Percentiles rank a stretch among this genome's conserved stretches.
phyloP scores from a whole-genome alignment of 2,888 invertebrate genomes.

The Phyllotreta cruciferae region DNA sequence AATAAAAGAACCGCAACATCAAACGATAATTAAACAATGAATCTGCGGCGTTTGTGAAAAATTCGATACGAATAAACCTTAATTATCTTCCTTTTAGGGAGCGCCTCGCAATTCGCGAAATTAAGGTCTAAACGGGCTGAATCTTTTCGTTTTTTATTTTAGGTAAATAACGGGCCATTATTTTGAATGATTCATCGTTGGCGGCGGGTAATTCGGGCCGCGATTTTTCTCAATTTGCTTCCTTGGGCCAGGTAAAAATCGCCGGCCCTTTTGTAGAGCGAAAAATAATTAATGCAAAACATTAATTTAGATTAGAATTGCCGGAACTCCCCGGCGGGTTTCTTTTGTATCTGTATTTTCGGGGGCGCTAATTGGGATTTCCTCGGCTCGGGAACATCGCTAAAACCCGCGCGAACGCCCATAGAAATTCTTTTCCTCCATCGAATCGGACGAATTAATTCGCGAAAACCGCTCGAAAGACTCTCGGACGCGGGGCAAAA shows the following conservation, averaged over 20 bases:
- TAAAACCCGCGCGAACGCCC: too few relatives aligned
- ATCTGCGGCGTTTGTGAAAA: too few relatives aligned
- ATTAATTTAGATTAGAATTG: slow-evolving; percentile 13
- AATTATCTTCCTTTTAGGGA: too few relatives aligned
- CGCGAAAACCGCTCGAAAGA: slow-evolving; percentile 1
- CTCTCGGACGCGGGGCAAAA: neutral
- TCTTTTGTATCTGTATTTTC: too few relatives aligned
- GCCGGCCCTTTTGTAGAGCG: slow-evolving; percentile 8
- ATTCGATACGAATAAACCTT: too few relatives aligned
- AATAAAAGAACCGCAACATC: too few relatives aligned
- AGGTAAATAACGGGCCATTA: slow-evolving; percentile 12
- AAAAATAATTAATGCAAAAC: slow-evolving; percentile 16
- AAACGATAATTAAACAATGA: too few relatives aligned
- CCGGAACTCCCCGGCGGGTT: too few relatives aligned
- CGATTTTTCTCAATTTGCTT: slow-evolving; percentile 14
- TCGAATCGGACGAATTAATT: slow-evolving; percentile 6
- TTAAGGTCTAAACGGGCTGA: slow-evolving; percentile 11
- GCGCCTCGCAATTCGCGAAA: neutral
- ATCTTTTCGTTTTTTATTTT: neutral
- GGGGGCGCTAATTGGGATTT: too few relatives aligned
- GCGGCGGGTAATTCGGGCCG: neutral
- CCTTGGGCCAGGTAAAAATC: neutral
- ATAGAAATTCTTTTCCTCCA: too few relatives aligned
- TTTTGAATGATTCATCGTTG: slow-evolving; percentile 17
- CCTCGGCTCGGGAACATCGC: too few relatives aligned